Evolutionary conservation across 1,140 invertebrate genomes (phyloP).

Genomic region (Orius insidiosus): DNA sequence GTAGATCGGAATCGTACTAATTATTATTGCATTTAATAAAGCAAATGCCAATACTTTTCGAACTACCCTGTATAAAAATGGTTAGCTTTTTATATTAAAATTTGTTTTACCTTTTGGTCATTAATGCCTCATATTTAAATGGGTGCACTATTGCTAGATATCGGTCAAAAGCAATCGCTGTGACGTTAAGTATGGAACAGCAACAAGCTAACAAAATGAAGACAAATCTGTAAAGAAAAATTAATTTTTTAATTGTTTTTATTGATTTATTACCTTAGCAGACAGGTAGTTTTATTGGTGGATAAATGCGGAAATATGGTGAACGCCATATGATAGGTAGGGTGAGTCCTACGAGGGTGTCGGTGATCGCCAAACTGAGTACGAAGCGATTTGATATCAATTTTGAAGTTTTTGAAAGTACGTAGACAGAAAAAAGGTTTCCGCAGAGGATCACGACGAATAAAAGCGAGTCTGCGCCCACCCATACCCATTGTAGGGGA

Average conservation of each 20-base stretch:
- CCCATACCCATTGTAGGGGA: slow-evolving; percentile 30
- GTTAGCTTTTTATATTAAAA: not conserved
- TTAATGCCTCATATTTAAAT: slow-evolving; percentile 41
- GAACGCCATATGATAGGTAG: slow-evolving; percentile 54
- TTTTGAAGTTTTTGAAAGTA: slow-evolving; percentile 41
- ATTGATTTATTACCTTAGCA: slow-evolving; percentile 15
- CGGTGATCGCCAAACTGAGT: slow-evolving; percentile 48
- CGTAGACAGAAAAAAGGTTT: slow-evolving; percentile 51
- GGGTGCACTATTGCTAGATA: slow-evolving; percentile 69
- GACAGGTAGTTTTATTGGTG: slow-evolving; percentile 35
- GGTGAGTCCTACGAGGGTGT: slow-evolving; percentile 50
- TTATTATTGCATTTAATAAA: slow-evolving; percentile 40
- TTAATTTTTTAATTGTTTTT: not conserved
- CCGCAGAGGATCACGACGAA: slow-evolving; percentile 45
- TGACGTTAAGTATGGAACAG: slow-evolving; percentile 62
- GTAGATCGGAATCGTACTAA: slow-evolving; percentile 45
- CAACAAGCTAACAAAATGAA: slow-evolving; percentile 50
- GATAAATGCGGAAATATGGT: slow-evolving; percentile 39
- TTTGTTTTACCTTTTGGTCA: slow-evolving; percentile 20
- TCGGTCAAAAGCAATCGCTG: slow-evolving; percentile 65
- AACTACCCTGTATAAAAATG: slow-evolving; percentile 27
- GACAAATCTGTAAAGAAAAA: slow-evolving; percentile 41
- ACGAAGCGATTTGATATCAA: slow-evolving; percentile 54
- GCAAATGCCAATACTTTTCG: slow-evolving; percentile 37
- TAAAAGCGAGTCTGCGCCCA: slow-evolving; percentile 39